Evolutionary conservation across 30 jellyfish, hydroid and myxozoan genomes (phyloP).

Genomic region (Morbakka virulenta): DNA sequence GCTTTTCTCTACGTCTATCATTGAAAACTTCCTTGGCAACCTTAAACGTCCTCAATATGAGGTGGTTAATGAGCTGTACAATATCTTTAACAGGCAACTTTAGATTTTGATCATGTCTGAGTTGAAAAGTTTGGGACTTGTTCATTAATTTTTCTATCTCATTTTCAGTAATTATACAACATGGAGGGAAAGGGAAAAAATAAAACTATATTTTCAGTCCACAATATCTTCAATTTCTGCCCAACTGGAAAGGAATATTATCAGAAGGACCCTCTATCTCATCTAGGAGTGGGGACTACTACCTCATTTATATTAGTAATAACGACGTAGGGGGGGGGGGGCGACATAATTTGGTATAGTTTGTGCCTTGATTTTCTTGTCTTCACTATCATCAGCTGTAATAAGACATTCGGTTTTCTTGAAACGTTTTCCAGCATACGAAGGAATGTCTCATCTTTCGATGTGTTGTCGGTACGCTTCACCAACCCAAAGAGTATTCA

Average conservation of each 20-base stretch:
- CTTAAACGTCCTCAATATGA: too few species aligned
- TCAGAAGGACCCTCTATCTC: constrained; percentile 24
- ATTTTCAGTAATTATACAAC: too few species aligned
- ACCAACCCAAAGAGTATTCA: constrained; percentile 54
- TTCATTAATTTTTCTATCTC: too few species aligned
- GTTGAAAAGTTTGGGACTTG: too few species aligned
- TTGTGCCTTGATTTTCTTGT: constrained; percentile 44
- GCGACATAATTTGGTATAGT: constrained; percentile 26
- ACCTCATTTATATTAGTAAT: constrained; percentile 17
- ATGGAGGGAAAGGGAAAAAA: too few species aligned
- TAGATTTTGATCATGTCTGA: too few species aligned
- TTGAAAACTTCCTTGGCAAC: too few species aligned
- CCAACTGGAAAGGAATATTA: constrained; percentile 43
- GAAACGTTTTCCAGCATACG: neutral
- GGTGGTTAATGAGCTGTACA: too few species aligned
- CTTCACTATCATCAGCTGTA: constrained; percentile 52
- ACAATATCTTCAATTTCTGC: neutral
- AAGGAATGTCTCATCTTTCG: neutral
- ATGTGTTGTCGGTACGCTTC: constrained; percentile 17
- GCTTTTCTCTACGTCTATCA: too few species aligned
- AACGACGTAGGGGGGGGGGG: constrained; percentile 54
- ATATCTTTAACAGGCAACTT: too few species aligned
- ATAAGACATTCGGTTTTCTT: constrained; percentile 51
- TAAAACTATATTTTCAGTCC: too few species aligned
- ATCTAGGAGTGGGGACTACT: constrained; percentile 26